phyloP scores from a whole-genome alignment of 2,888 invertebrate species.

The Stenurella melanura region DNA sequence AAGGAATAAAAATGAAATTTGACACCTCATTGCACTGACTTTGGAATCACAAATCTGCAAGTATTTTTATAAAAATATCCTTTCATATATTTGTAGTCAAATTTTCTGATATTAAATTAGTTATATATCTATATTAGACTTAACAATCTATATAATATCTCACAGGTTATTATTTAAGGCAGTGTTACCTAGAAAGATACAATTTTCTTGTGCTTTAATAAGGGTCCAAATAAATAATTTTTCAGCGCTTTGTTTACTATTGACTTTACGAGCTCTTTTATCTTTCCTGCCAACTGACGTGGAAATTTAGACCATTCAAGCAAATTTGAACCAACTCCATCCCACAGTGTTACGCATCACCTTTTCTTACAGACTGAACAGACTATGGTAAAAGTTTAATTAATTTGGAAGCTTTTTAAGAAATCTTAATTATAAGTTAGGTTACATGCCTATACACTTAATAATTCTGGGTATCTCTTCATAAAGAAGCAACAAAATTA shows the following conservation, averaged over 20 bases:
- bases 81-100: background rate
- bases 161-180: too few species aligned
- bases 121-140: background rate
- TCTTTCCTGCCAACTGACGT: background rate
- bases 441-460: background rate
- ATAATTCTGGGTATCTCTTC: background rate
- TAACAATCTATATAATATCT: background rate
- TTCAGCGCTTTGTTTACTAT: background rate
- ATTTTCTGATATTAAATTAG: background rate
- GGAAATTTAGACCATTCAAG: too few species aligned
- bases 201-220: too few species aligned
- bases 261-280: background rate
- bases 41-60: background rate
- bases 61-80: background rate
- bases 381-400: background rate
- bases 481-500: background rate
- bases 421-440: background rate
- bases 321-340: background rate
- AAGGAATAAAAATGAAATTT: constrained; percentile 23
- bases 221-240: too few species aligned
- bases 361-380: background rate
- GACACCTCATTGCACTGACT: constrained; percentile 1
- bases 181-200: too few species aligned
- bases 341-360: background rate
- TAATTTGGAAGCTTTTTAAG: background rate